phyloP scores from a whole-genome alignment of 2,113 vertebrate species.

The Nannospalax galili region DNA sequence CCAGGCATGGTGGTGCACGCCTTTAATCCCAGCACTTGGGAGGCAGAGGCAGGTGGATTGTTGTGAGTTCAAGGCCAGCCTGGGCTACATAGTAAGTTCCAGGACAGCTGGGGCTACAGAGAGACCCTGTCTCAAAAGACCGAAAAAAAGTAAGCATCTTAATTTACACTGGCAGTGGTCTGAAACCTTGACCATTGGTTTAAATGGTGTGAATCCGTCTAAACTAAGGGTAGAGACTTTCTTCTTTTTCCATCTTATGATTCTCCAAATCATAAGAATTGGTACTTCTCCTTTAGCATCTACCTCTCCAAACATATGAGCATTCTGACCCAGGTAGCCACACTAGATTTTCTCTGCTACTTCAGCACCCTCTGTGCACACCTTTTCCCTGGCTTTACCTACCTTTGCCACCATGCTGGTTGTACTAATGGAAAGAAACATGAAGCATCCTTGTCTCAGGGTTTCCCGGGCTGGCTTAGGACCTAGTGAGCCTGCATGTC shows the following conservation, averaged over 20 bases:
- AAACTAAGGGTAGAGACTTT: not conserved
- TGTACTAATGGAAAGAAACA: not conserved
- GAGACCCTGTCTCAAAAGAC: too few relatives aligned
- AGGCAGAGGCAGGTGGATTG: too few relatives aligned
- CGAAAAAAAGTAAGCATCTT: not conserved
- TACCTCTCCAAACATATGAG: not conserved
- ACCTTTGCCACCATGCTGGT: rapidly evolving
- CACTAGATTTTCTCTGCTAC: too few relatives aligned
- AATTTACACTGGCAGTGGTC: not conserved
- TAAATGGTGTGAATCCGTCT: not conserved
- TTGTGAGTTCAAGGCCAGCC: too few relatives aligned
- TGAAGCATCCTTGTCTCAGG: rapidly evolving
- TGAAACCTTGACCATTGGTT: not conserved
- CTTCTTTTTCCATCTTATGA: not conserved
- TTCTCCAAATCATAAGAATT: not conserved
- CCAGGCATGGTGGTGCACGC: too few relatives aligned
- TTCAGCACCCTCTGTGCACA: not conserved
- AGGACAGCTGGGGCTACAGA: too few relatives aligned
- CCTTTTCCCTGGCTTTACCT: not conserved
- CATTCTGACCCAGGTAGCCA: not conserved
- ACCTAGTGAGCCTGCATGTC: rapidly evolving
- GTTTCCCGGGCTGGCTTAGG: not conserved
- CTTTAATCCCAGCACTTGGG: too few relatives aligned
- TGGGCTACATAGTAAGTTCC: too few relatives aligned
- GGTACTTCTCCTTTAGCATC: not conserved